These are phyloP conservation scores for Eurystomus gularis DNA, from an alignment of 2,113 vertebrate genomes.

Conservation along the genomic window DNA sequence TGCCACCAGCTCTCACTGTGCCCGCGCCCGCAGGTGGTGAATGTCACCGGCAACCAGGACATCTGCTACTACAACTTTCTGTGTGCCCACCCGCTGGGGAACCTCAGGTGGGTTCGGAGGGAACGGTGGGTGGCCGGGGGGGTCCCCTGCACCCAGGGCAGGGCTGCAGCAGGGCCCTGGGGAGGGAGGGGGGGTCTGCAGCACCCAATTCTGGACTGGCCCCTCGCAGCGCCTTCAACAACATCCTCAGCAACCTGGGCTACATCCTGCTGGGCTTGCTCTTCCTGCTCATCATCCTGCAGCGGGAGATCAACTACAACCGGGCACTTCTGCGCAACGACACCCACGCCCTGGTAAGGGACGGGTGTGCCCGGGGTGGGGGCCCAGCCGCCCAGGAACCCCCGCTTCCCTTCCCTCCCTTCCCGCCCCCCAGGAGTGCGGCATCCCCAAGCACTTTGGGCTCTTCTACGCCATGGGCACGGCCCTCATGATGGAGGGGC, in stretches of 20 bases:
- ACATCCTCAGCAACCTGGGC: constrained; percentile 96
- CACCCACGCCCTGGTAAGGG: constrained; percentile 80
- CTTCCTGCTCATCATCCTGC: constrained; percentile 92
- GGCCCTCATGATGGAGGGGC: constrained; percentile 97
- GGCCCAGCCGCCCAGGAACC: not conserved
- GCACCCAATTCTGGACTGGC: accelerated
- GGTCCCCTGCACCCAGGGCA: not conserved
- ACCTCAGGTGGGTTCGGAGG: constrained; percentile 80
- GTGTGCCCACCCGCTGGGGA: constrained; percentile 93
- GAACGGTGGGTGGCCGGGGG: accelerated
- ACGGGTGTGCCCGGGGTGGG: accelerated
- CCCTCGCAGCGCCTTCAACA: constrained; percentile 89
- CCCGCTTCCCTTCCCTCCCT: not conserved
- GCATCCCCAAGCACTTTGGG: constrained; percentile 96
- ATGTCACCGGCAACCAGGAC: constrained; percentile 96
- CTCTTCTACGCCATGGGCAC: constrained; percentile 97
- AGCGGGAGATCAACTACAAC: constrained; percentile 89
- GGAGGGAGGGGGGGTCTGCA: accelerated
- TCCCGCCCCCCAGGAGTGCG: constrained; percentile 81
- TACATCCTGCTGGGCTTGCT: constrained; percentile 94
- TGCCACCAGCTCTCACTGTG: accelerated
- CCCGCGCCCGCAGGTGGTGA: constrained; percentile 81
- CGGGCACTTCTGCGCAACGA: constrained; percentile 83
- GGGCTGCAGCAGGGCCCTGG: not conserved
- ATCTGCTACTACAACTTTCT: constrained; percentile 99